Evolutionary conservation across 1,140 invertebrate species (phyloP).

Genomic region (Piezodorus guildinii): DNA sequence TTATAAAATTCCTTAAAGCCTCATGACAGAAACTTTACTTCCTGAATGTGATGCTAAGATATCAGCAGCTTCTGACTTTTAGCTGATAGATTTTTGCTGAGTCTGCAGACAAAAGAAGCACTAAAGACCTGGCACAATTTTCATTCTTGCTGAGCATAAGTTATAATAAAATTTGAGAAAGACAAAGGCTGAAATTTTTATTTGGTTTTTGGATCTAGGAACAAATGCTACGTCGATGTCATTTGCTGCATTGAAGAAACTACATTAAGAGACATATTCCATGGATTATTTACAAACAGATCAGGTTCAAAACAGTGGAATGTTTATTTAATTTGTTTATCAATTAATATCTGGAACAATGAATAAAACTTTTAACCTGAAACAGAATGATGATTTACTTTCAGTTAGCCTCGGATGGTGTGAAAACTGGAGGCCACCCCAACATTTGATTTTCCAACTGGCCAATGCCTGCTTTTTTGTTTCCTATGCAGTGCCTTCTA

Average conservation of each 20-base stretch:
- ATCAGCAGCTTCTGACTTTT: too few relatives aligned
- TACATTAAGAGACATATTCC: background rate
- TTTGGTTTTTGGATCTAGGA: slow-evolving; percentile 8
- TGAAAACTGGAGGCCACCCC: slow-evolving; percentile 49
- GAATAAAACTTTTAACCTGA: background rate
- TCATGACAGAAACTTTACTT: too few relatives aligned
- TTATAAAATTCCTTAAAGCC: too few relatives aligned
- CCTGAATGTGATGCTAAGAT: too few relatives aligned
- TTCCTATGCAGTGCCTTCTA: slow-evolving; percentile 62
- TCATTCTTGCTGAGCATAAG: too few relatives aligned
- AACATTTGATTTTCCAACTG: slow-evolving; percentile 59
- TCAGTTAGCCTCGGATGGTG: slow-evolving; percentile 38
- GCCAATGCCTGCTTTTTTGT: slow-evolving; percentile 65
- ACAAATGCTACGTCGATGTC: background rate
- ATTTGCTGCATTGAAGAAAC: background rate
- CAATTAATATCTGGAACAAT: background rate
- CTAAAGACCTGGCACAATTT: too few relatives aligned
- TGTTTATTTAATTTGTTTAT: background rate
- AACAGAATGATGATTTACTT: background rate
- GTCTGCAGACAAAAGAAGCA: too few relatives aligned
- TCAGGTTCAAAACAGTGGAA: background rate
- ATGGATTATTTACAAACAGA: slow-evolving; percentile 12
- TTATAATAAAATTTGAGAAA: too few relatives aligned
- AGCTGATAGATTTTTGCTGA: too few relatives aligned
- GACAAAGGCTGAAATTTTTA: too few relatives aligned